These are phyloP conservation scores for Ciona savignyi DNA, from an alignment of 23 tunicate species.

Conservation along the genomic window DNA sequence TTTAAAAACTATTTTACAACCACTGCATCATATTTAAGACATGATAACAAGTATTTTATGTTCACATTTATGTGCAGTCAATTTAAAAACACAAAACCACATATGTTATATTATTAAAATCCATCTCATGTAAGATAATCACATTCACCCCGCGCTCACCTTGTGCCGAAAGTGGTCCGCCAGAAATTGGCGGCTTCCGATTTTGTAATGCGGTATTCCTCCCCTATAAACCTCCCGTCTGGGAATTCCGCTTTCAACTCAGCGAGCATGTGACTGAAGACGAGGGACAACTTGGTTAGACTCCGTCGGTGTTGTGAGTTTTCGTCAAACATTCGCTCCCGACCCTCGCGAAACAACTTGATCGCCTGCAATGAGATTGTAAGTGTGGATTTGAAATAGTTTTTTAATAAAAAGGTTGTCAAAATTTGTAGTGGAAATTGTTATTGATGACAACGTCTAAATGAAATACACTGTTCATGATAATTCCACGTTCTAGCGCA, in stretches of 20 bases:
- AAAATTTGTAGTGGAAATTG: neutral
- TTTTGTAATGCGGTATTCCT: conserved; percentile 79
- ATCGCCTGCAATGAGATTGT: conserved; percentile 54
- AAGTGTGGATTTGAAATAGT: neutral
- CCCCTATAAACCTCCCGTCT: conserved; percentile 88
- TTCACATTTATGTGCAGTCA: too few species aligned
- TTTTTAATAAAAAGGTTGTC: too few species aligned
- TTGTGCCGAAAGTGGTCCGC: conserved; percentile 77
- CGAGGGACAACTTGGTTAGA: conserved; percentile 67
- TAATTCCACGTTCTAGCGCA: too few species aligned
- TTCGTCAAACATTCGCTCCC: conserved; percentile 91
- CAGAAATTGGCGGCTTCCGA: conserved; percentile 90
- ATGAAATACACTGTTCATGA: too few species aligned
- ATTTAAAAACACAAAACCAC: too few species aligned
- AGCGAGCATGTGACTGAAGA: conserved; percentile 98
- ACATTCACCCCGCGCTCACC: too few species aligned
- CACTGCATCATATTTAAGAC: too few species aligned
- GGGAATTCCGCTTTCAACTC: conserved; percentile 98
- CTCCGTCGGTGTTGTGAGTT: conserved; percentile 64
- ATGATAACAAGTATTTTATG: too few species aligned
- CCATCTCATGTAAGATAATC: too few species aligned
- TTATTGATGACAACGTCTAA: neutral
- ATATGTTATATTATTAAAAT: too few species aligned
- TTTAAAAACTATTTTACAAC: too few species aligned
- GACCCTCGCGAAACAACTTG: conserved; percentile 80